phyloP scores from a whole-genome alignment of 2,797 vertebrate genomes.

The Australoheros facetus region DNA sequence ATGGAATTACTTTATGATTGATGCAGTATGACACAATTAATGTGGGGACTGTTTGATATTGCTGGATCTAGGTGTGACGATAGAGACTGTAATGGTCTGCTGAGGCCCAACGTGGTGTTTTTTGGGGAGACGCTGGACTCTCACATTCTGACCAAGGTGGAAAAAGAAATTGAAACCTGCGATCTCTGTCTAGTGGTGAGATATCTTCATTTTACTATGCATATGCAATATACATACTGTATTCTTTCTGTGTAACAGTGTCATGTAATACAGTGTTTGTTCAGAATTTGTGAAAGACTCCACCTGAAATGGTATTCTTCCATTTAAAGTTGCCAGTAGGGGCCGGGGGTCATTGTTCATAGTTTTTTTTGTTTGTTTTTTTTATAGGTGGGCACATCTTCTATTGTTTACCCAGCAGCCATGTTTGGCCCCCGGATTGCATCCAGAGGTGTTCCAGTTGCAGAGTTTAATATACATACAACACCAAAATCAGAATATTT shows the following conservation, averaged over 20 bases:
- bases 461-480: slow-evolving; percentile 89
- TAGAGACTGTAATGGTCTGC: slow-evolving; percentile 85
- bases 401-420: slow-evolving; percentile 93
- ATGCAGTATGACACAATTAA: background rate
- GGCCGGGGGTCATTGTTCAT: background rate
- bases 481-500: slow-evolving; percentile 88
- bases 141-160: slow-evolving; percentile 87
- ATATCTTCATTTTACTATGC: slow-evolving; percentile 17
- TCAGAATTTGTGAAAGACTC: background rate
- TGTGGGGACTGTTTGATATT: slow-evolving; percentile 2
- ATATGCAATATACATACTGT: background rate
- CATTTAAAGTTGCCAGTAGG: background rate
- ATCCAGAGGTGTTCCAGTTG: slow-evolving; percentile 90
- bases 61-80: slow-evolving; percentile 85
- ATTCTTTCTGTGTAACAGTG: background rate
- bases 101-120: slow-evolving; percentile 94
- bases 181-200: slow-evolving; percentile 95
- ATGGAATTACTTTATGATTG: background rate
- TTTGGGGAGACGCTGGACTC: slow-evolving; percentile 96
- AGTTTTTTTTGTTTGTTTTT: slow-evolving; percentile 22
- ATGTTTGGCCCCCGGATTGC: slow-evolving; percentile 95
- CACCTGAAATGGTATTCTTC: background rate
- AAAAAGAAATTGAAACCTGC: slow-evolving; percentile 90
- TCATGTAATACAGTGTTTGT: slow-evolving; percentile 3
- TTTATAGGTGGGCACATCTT: slow-evolving; percentile 91